Conservation (phyloP, 1,140 invertebrate species). For the Eufriesea mexicana region DNA sequence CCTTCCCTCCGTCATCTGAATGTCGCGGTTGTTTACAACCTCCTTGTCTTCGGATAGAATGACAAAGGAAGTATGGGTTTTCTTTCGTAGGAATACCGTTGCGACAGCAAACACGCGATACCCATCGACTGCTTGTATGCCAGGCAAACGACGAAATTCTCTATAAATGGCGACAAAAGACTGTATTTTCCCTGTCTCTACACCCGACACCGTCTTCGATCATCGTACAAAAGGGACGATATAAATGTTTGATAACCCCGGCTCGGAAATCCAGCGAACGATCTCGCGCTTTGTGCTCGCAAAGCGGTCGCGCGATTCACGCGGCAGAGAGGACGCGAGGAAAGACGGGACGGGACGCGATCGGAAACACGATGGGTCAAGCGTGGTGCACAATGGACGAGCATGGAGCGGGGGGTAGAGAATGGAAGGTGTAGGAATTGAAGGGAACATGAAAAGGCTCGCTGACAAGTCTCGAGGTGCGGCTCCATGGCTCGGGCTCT, state of each 20-base stretch:
- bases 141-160: background rate
- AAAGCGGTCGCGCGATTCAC: background rate
- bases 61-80: background rate
- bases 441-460: conserved; percentile 71
- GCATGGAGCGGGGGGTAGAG: background rate
- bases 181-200: background rate
- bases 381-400: conserved; percentile 32
- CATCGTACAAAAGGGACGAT: conserved; percentile 15
- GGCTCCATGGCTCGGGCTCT: conserved; percentile 27
- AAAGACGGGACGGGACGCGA: conserved; percentile 59
- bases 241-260: conserved; percentile 31
- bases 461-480: conserved; percentile 65
- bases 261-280: background rate
- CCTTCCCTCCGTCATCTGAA: background rate
- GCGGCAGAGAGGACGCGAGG: conserved; percentile 15
- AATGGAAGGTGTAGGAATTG: conserved; percentile 39
- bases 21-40: background rate
- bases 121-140: background rate
- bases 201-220: background rate
- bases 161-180: background rate
- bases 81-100: background rate
- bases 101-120: conserved; percentile 1
- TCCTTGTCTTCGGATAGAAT: no score
- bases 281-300: background rate
- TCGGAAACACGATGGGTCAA: conserved; percentile 61